These are phyloP conservation scores for Drosophila busckii DNA, from an alignment of 1,140 invertebrate species.

Conservation along the genomic window DNA sequence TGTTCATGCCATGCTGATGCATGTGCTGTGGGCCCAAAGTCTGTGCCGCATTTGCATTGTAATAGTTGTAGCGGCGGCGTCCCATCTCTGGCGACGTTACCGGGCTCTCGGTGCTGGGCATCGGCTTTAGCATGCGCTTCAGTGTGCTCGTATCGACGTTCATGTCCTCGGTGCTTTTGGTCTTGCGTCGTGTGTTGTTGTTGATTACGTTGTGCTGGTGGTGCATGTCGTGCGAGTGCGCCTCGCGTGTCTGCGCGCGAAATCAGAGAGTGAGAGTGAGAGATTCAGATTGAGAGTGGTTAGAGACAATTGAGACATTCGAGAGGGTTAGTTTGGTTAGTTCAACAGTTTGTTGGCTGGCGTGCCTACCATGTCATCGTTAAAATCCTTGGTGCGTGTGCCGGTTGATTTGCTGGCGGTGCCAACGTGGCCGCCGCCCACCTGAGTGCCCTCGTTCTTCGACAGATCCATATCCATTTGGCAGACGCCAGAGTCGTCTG, in stretches of 20 bases:
- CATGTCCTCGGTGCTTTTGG: slow-evolving; percentile 94
- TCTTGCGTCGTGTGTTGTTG: slow-evolving; percentile 87
- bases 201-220: slow-evolving; percentile 83
- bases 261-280: slow-evolving; percentile 7
- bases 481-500: slow-evolving; percentile 67
- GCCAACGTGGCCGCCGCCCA: slow-evolving; percentile 83
- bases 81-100: slow-evolving; percentile 93
- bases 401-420: slow-evolving; percentile 81
- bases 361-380: slow-evolving; percentile 73
- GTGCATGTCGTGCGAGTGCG: slow-evolving; percentile 78
- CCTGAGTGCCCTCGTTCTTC: slow-evolving; percentile 90
- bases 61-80: slow-evolving; percentile 83
- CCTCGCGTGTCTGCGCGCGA: slow-evolving; percentile 64
- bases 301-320: slow-evolving; percentile 2
- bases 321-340: slow-evolving; percentile 11
- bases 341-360: background rate
- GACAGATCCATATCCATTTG: slow-evolving; percentile 79
- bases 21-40: slow-evolving; percentile 79
- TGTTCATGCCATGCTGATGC: slow-evolving; percentile 76
- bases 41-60: slow-evolving; percentile 80
- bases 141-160: slow-evolving; percentile 92
- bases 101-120: slow-evolving; percentile 91
- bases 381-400: slow-evolving; percentile 80
- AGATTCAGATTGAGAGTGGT: slow-evolving; percentile 6
- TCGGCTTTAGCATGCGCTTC: slow-evolving; percentile 95